phyloP scores from a whole-genome alignment of 2,797 vertebrate genomes.

The Pipistrellus nathusii region DNA sequence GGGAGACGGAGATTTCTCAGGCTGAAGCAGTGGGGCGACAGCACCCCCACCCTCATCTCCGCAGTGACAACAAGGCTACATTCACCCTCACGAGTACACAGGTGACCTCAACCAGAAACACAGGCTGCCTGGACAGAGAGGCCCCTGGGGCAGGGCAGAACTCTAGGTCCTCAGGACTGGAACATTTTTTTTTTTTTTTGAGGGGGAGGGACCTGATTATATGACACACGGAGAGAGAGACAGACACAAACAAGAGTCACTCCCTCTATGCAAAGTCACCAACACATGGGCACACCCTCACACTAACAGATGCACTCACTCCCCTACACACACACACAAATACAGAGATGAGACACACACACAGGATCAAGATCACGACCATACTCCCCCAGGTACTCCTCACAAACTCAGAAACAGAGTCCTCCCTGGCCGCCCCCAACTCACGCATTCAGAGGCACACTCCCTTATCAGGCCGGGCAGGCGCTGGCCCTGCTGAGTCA shows the following conservation, averaged over 20 bases:
- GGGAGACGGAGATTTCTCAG: neutral
- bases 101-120: slow-evolving; percentile 4
- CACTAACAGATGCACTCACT: neutral
- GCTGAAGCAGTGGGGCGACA: neutral
- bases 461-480: slow-evolving; percentile 75
- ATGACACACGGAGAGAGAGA: neutral
- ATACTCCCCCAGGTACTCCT: neutral
- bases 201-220: neutral
- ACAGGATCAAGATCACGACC: slow-evolving; percentile 12
- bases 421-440: neutral
- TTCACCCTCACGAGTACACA: neutral
- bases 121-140: neutral
- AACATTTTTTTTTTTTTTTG: too few species aligned
- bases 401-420: slow-evolving; percentile 52
- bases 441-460: neutral
- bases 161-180: neutral
- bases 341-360: neutral
- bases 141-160: neutral
- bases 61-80: neutral
- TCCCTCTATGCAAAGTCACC: slow-evolving; percentile 29
- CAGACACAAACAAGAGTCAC: neutral
- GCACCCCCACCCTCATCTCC: neutral
- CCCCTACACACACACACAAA: neutral
- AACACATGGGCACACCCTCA: neutral
- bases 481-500: slow-evolving; percentile 79